Conservation (phyloP, 1,140 invertebrate species). For the silkworm (Bombyx mori) region ASM3026992v2 NC_085119.1:12215501-12216000, state of each 20-base stretch:
- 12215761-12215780: slow-evolving; percentile 77
- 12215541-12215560: no score
- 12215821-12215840: neutral
- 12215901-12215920: slow-evolving; percentile 87
- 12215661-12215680: slow-evolving; percentile 79
- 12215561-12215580: no score
- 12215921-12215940: slow-evolving; percentile 88
- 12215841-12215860: slow-evolving; percentile 35
- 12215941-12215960: slow-evolving; percentile 91
- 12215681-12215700: slow-evolving; percentile 78
- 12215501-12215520: no score
- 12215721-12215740: slow-evolving; percentile 80
- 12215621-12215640: slow-evolving; percentile 75
- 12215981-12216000: no score
- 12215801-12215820: slow-evolving; percentile 5
- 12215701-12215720: slow-evolving; percentile 78
- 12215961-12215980: slow-evolving; percentile 12
- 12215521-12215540: no score
- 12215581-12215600: no score
- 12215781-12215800: slow-evolving; percentile 58
- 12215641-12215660: slow-evolving; percentile 91
- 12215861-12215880: slow-evolving; percentile 81
- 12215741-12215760: slow-evolving; percentile 74
- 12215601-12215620: neutral
- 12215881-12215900: slow-evolving; percentile 85